A percentile compares a stretch with the other conserved stretches of the same genome.
Conservation (phyloP, 2,113 vertebrate species). For the Okapia johnstoni region DNA sequence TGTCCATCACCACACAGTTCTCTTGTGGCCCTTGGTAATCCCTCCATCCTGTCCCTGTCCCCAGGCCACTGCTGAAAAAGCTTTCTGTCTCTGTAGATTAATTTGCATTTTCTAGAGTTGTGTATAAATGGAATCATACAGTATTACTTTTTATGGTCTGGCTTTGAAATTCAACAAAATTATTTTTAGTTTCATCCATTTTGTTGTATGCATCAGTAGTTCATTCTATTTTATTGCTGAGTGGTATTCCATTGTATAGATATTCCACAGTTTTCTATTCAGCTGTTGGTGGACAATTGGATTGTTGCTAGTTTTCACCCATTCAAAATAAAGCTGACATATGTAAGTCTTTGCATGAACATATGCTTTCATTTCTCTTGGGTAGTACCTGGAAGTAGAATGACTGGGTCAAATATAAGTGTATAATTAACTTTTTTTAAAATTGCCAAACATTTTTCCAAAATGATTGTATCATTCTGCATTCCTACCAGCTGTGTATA, state of each 20-base stretch:
- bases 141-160: neutral
- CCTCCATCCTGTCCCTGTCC: neutral
- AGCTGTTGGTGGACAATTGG: neutral
- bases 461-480: neutral
- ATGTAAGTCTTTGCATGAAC: neutral
- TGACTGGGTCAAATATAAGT: neutral
- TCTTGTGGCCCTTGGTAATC: neutral
- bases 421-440: neutral
- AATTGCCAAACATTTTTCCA: neutral
- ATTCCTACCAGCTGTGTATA: neutral
- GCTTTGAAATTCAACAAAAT: slow-evolving; percentile 20
- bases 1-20: neutral
- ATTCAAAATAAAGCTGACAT: neutral
- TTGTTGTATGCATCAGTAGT: neutral
- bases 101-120: slow-evolving; percentile 9
- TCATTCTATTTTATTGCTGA: neutral
- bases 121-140: neutral
- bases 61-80: neutral
- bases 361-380: neutral
- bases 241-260: neutral
- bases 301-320: neutral
- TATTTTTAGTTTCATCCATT: slow-evolving; percentile 1
- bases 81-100: neutral
- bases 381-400: neutral
- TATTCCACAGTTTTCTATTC: neutral